These are phyloP conservation scores for Diadema setosum DNA, from an alignment of 35 echinoderm and acorn worm genomes.

Conservation along the genomic window DNA sequence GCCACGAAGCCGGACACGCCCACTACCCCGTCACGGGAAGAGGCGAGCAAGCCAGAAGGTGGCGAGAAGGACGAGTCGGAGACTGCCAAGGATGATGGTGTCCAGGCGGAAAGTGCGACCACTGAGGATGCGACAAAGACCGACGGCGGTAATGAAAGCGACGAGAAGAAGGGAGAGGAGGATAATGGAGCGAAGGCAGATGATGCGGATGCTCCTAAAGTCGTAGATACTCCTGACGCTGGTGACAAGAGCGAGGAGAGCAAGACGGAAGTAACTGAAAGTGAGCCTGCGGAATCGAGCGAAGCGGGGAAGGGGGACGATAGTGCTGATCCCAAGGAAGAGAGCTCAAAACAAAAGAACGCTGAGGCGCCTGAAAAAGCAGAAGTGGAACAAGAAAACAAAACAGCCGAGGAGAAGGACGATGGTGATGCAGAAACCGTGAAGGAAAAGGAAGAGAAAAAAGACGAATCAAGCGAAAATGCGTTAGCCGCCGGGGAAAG, in stretches of 20 bases:
- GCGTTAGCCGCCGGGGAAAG: background rate
- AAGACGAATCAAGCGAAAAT: background rate
- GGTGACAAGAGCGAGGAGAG: background rate
- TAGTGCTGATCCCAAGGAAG: background rate
- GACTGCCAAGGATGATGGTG: background rate
- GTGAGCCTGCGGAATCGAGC: background rate
- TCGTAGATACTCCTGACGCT: background rate
- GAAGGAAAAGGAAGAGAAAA: background rate
- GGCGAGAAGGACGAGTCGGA: background rate
- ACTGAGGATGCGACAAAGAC: background rate
- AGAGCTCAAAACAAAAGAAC: background rate
- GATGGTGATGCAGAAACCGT: background rate
- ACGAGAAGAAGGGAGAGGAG: background rate
- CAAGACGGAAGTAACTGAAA: background rate
- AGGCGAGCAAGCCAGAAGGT: background rate
- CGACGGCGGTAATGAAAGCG: background rate
- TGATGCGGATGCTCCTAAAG: background rate
- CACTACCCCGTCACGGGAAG: background rate
- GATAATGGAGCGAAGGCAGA: background rate
- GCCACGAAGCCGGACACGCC: background rate
- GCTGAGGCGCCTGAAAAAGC: background rate
- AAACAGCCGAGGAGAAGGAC: background rate
- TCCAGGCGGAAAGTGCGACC: background rate
- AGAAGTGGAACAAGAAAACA: background rate
- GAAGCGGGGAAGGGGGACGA: background rate